These are phyloP conservation scores for Umimayanthus chanpuru DNA, from an alignment of 92 coral and sea anemone species.

Conservation along the genomic window DNA sequence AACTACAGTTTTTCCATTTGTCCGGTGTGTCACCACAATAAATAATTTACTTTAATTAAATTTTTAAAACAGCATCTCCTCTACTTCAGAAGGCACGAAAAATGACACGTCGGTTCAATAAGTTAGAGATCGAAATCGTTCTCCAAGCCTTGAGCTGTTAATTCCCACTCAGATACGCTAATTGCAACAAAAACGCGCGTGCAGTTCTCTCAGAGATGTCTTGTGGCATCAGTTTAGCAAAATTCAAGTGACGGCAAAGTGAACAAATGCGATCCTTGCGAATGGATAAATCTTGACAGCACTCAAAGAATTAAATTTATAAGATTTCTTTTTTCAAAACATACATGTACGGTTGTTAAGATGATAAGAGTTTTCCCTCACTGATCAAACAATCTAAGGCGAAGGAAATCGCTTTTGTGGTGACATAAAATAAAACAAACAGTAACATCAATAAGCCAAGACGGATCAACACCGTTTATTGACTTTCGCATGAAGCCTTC, in stretches of 20 bases:
- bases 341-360: slow-evolving; percentile 33
- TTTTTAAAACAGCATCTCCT: background rate
- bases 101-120: slow-evolving; percentile 11
- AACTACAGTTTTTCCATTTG: background rate
- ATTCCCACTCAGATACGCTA: background rate
- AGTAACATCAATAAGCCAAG: slow-evolving; percentile 30
- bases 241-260: background rate
- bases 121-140: background rate
- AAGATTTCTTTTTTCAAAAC: background rate
- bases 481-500: background rate
- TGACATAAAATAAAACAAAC: slow-evolving; percentile 14
- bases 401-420: slow-evolving; percentile 27
- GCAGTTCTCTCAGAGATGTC: background rate
- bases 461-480: slow-evolving; percentile 18
- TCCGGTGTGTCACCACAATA: background rate
- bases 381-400: background rate
- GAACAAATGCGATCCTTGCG: background rate
- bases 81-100: background rate
- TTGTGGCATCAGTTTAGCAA: background rate
- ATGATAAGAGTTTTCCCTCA: background rate
- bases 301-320: background rate
- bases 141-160: background rate
- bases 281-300: background rate
- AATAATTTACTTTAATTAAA: background rate
- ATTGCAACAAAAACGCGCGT: slow-evolving; percentile 16